Conservation (phyloP, 2,113 vertebrate species). For the Spermophilus dauricus region DNA sequence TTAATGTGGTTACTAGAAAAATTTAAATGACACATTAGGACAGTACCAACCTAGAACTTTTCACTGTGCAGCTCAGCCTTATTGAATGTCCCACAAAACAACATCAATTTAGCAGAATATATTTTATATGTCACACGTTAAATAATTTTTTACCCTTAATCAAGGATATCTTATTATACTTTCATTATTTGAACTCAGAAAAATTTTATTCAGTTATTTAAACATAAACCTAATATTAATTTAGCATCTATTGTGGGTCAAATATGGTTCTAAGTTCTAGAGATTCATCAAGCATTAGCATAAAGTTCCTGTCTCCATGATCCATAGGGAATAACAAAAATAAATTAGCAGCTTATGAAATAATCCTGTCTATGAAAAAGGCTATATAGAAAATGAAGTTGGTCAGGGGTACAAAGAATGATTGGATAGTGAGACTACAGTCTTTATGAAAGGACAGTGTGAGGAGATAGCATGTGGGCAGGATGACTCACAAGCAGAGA, state of each 20-base stretch:
- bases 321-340: not conserved
- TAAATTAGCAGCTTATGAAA: not conserved
- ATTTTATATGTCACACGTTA: not conserved
- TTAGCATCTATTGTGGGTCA: not conserved
- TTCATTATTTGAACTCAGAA: constrained; percentile 27
- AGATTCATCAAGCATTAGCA: not conserved
- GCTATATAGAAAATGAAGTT: not conserved
- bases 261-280: not conserved
- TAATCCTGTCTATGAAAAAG: not conserved
- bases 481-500: too few species aligned
- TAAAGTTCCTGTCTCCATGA: not conserved
- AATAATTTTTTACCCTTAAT: not conserved
- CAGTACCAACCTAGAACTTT: not conserved
- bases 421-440: not conserved
- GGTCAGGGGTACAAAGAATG: not conserved
- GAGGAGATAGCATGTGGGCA: not conserved
- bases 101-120: not conserved
- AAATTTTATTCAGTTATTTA: not conserved
- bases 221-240: not conserved
- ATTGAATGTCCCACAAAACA: not conserved
- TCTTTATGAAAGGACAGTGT: not conserved
- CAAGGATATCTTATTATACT: not conserved
- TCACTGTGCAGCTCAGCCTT: not conserved
- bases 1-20: not conserved
- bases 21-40: not conserved